Evolutionary conservation across 2,888 invertebrate species (phyloP), one percentile per base, ranked within the genome.

Genomic region (Drosophila monieri): DNA sequence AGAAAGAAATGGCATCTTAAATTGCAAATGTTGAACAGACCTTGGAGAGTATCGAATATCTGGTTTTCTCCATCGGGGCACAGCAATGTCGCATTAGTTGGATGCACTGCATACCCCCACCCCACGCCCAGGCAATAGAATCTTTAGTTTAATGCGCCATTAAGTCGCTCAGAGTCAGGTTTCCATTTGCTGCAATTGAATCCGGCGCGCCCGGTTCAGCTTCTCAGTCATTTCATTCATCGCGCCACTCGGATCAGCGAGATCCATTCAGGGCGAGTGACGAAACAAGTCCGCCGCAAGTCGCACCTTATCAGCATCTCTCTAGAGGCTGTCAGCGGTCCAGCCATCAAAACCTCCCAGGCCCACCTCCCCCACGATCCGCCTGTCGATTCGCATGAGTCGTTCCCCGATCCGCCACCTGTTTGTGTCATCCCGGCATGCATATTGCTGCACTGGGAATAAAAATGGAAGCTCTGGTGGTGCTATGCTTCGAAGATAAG

Each of bases 281-380:
- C 80, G 79, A 71, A 78, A 62, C 54, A 66, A 64, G 39, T 71
- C 41, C 15, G 30, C 54, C 60, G 27, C 60, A 61, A 47, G 60
- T 41, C 66, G 46, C 59, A 48, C 61, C 62, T 73, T 80, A 80
- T 71, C 83, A 78, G 43, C 66, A 48, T 68, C 55, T 60, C 27
- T 35, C 21, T 41, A 53, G 10, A 53, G 15, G 64, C 64, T 62
- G 47, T 65, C 64, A 46, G 61, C 49, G 30, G 37, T 39, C n/a
- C 64, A 51, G 56, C 41, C 51, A 37, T 46, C 67, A 56, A 30
- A 47, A 39, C 8, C 57, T 10, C 46, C 27, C 27, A n/a, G 12
- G 46, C 21, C 5, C 12, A 18, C 44, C 47, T 27, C 46, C 18
- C 48, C 37, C 54, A 32, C 5, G 18, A 4, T 4, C 21, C 4